A percentile compares a stretch with the other conserved stretches of the same genome.
phyloP scores from a whole-genome alignment of 1,140 invertebrate species.

The Eumeta japonica region DNA sequence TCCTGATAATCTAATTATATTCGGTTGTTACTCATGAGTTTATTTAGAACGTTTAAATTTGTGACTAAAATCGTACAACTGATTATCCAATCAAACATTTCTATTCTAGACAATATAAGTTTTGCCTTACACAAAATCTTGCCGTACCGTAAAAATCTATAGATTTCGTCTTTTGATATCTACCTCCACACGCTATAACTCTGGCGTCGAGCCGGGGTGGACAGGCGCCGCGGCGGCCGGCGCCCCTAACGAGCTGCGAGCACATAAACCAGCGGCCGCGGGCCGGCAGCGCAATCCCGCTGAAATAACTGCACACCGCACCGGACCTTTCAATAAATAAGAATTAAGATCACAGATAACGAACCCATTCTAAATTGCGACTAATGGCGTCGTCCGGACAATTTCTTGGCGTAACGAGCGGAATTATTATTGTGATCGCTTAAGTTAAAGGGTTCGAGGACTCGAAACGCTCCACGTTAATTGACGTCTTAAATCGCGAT shows the following conservation, averaged over 20 bases:
- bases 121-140: too few species aligned
- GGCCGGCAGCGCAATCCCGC: conserved; percentile 34
- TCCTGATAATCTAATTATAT: not conserved
- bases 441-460: conserved; percentile 9
- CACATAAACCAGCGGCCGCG: conserved; percentile 31
- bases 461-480: conserved; percentile 12
- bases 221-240: conserved; percentile 13
- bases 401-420: conserved; percentile 8
- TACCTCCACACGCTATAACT: too few species aligned
- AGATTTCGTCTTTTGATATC: too few species aligned
- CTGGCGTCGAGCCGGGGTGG: conserved; percentile 37
- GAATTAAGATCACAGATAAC: conserved; percentile 40
- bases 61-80: not conserved
- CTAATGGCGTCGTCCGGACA: conserved; percentile 19
- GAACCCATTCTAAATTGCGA: conserved; percentile 24
- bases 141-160: too few species aligned
- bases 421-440: conserved; percentile 10
- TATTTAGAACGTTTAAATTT: not conserved
- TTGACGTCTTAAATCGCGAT: conserved; percentile 36
- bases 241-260: conserved; percentile 12
- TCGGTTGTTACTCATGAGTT: not conserved
- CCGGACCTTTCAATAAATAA: conserved; percentile 46
- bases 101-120: too few species aligned
- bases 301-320: conserved; percentile 26
- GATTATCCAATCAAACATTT: too few species aligned